These are phyloP conservation scores for Heliconius aoede DNA, from an alignment of 2,888 invertebrate species.

Conservation along the genomic window DNA sequence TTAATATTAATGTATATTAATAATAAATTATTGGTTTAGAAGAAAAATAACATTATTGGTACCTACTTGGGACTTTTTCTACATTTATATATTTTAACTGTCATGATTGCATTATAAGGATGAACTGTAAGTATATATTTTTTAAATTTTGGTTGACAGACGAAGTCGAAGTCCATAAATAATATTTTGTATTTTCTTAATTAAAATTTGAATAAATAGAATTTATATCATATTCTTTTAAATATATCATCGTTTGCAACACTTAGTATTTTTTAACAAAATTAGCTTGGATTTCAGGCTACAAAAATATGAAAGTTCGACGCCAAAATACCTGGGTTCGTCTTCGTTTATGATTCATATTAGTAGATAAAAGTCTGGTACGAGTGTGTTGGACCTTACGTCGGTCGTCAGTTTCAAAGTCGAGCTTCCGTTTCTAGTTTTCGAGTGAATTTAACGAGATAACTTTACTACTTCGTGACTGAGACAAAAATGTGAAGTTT, in stretches of 20 bases:
- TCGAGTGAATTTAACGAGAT: slow-evolving; percentile 75
- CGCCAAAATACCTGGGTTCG: neutral
- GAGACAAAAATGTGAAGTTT: slow-evolving; percentile 52
- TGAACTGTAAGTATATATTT: no score
- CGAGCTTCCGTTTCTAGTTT: slow-evolving; percentile 53
- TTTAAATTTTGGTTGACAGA: no score
- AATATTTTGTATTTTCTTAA: neutral
- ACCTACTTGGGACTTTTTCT: no score
- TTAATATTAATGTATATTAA: no score
- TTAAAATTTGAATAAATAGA: neutral
- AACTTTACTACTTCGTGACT: slow-evolving; percentile 66
- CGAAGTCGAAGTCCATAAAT: no score
- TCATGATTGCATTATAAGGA: no score
- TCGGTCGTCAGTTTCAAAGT: slow-evolving; percentile 23
- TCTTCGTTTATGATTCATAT: neutral
- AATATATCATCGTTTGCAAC: no score
- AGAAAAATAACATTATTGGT: no score
- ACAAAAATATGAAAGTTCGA: neutral
- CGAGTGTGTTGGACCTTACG: neutral
- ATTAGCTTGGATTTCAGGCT: neutral
- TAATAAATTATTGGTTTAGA: no score
- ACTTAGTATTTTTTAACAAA: neutral
- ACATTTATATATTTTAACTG: no score
- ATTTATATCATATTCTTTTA: no score
- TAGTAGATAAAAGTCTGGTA: neutral